These are phyloP conservation scores for Octopus bimaculoides DNA, from an alignment of 1,140 invertebrate genomes.

Conservation along the genomic window DNA sequence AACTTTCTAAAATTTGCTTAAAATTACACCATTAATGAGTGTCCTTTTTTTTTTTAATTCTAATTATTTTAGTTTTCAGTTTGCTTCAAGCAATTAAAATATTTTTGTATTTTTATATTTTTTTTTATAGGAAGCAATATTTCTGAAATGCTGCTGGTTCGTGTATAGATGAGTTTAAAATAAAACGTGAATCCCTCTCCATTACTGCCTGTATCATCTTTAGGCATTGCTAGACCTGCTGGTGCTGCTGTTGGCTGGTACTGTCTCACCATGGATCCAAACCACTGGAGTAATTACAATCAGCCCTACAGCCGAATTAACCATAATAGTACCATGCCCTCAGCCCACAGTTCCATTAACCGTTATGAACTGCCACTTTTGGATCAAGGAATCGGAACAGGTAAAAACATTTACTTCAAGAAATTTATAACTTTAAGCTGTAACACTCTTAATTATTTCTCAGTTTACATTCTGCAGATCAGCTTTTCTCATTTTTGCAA, in stretches of 20 bases:
- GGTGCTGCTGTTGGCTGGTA: neutral
- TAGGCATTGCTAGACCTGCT: neutral
- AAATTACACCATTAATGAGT: no score
- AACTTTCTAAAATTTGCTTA: no score
- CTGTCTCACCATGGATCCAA: conserved; percentile 11
- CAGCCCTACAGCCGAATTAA: conserved; percentile 9
- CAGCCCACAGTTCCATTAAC: conserved; percentile 10
- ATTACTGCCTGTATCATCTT: neutral
- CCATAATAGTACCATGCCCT: conserved; percentile 3
- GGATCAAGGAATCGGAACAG: conserved; percentile 13
- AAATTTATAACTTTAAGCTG: no score
- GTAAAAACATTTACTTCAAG: neutral
- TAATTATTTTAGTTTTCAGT: no score
- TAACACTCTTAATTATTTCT: no score
- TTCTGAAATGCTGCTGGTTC: neutral
- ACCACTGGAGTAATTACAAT: conserved; percentile 14
- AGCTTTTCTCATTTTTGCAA: no score
- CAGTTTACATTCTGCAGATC: no score
- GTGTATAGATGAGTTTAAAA: conserved; percentile 5
- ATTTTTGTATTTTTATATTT: neutral
- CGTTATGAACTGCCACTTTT: conserved; percentile 6
- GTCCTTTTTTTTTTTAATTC: no score
- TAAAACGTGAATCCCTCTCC: neutral
- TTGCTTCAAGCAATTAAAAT: neutral
- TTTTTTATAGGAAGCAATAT: neutral